Evolutionary conservation across 2,113 vertebrate genomes (phyloP).

Genomic region (Aspidoscelis tigris): DNA sequence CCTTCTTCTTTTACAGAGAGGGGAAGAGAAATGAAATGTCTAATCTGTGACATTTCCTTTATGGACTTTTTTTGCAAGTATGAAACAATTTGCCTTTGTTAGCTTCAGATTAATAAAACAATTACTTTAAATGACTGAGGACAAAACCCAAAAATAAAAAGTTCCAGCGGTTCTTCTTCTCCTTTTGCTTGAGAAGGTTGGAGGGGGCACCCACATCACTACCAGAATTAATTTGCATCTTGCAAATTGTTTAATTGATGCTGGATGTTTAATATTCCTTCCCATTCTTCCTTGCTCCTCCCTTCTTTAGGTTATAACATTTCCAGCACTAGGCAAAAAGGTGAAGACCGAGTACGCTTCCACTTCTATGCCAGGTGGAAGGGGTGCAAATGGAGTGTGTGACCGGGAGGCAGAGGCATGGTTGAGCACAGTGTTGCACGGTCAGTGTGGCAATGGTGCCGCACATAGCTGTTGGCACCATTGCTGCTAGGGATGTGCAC

Average conservation of each 20-base stretch:
- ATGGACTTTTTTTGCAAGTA: constrained; percentile 34
- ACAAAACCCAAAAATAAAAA: constrained; percentile 36
- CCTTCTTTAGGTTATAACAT: background rate
- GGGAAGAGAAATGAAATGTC: constrained; percentile 32
- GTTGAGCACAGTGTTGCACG: no score
- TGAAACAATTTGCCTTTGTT: constrained; percentile 74
- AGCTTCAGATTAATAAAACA: constrained; percentile 60
- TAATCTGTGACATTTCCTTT: constrained; percentile 63
- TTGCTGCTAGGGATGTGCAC: no score
- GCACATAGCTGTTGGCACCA: no score
- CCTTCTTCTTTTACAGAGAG: constrained; percentile 48
- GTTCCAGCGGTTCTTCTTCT: constrained; percentile 27
- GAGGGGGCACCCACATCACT: constrained; percentile 28
- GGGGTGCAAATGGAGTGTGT: no score
- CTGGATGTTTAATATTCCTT: background rate
- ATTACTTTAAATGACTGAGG: constrained; percentile 54
- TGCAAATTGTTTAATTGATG: constrained; percentile 23
- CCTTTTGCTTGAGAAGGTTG: constrained; percentile 29
- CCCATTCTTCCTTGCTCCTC: background rate
- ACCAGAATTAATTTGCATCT: constrained; percentile 51
- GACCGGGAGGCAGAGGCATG: no score
- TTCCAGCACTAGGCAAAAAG: no score
- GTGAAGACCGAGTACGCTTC: no score
- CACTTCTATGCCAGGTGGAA: no score
- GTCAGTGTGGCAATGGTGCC: no score